Percentiles rank a stretch among this genome's conserved stretches.
Conservation (phyloP, 2,888 invertebrate species). For the Phania funesta region DNA sequence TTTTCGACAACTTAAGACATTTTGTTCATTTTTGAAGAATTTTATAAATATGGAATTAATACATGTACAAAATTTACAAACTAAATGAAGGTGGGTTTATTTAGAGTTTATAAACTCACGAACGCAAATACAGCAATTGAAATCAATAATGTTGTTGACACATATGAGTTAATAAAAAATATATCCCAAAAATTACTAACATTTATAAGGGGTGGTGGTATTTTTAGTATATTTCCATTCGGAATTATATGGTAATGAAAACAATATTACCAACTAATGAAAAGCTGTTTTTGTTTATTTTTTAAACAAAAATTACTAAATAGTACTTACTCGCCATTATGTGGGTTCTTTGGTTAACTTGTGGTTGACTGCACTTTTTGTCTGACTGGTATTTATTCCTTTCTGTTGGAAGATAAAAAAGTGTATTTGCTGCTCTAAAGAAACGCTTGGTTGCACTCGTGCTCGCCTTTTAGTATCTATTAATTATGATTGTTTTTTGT, state of each 20-base stretch:
- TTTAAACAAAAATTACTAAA: slow-evolving; percentile 19
- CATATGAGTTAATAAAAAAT: no score
- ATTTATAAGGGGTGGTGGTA: no score
- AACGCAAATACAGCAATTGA: no score
- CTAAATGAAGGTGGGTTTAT: no score
- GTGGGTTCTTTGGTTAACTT: slow-evolving; percentile 67
- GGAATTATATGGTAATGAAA: no score
- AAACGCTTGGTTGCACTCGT: slow-evolving; percentile 63
- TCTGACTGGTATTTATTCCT: slow-evolving; percentile 44
- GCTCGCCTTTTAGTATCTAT: slow-evolving; percentile 34
- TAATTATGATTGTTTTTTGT: slow-evolving; percentile 7
- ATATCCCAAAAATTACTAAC: no score
- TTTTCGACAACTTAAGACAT: slow-evolving; percentile 37
- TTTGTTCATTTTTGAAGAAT: neutral
- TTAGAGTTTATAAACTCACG: no score
- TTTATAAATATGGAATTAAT: neutral
- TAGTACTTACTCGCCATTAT: slow-evolving; percentile 76
- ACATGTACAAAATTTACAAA: no score
- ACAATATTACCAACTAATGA: no score
- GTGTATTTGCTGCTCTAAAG: slow-evolving; percentile 51
- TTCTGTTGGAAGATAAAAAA: slow-evolving; percentile 45
- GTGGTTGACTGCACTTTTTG: slow-evolving; percentile 48
- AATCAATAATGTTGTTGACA: no score
- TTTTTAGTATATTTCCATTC: no score
- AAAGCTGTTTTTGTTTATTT: neutral